Percentiles rank a stretch among this genome's conserved stretches.
Evolutionary conservation across 2,113 vertebrate genomes (phyloP).

Genomic region (Gadus chalcogrammus): DNA sequence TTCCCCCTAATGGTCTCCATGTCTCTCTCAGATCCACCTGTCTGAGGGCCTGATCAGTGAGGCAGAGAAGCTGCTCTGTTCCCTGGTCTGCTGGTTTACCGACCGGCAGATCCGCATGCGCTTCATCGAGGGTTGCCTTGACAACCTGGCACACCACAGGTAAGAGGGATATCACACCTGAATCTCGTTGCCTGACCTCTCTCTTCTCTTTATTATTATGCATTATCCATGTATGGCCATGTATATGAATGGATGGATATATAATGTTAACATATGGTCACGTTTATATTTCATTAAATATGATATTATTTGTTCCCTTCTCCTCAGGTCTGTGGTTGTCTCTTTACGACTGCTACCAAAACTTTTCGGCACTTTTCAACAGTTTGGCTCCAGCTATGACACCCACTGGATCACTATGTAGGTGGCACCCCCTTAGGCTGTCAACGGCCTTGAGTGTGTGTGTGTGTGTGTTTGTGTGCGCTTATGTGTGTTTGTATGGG

Average conservation of each 20-base stretch:
- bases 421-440: slow-evolving; percentile 50
- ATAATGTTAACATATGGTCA: no score
- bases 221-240: no score
- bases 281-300: no score
- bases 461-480: no score
- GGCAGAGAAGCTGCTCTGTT: slow-evolving; percentile 97
- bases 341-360: slow-evolving; percentile 95
- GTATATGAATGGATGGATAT: no score
- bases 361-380: slow-evolving; percentile 97
- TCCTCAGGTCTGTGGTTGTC: slow-evolving; percentile 91
- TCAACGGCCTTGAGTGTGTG: background rate
- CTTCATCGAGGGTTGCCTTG: slow-evolving; percentile 98
- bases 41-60: slow-evolving; percentile 98
- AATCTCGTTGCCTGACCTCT: background rate
- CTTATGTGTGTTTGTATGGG: no score
- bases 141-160: slow-evolving; percentile 97
- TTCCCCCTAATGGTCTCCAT: slow-evolving; percentile 36
- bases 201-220: no score
- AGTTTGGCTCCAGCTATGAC: slow-evolving; percentile 98
- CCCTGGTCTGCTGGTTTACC: slow-evolving; percentile 98
- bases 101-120: slow-evolving; percentile 98
- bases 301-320: background rate
- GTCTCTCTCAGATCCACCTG: slow-evolving; percentile 84
- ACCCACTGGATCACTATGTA: slow-evolving; percentile 99
- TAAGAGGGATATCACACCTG: slow-evolving; percentile 54